Conservation (phyloP, 2,797 vertebrate genomes). For the Erethizon dorsatum region DNA sequence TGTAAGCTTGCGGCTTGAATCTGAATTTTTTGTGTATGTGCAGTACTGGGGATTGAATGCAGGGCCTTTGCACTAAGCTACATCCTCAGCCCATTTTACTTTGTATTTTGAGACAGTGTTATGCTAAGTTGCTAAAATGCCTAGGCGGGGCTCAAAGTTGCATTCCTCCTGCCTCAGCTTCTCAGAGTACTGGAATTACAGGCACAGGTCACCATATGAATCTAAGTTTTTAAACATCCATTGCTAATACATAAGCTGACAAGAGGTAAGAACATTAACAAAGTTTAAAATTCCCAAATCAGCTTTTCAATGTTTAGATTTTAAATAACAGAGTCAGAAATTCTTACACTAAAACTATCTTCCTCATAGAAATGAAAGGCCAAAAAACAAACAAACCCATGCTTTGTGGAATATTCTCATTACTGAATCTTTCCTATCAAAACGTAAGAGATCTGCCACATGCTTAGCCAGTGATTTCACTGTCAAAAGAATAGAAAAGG, state of each 20-base stretch:
- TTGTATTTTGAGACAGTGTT: neutral
- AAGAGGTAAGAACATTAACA: neutral
- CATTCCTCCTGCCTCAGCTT: neutral
- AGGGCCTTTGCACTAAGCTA: neutral
- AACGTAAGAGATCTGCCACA: neutral
- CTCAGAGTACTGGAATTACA: neutral
- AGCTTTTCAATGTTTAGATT: constrained; percentile 34
- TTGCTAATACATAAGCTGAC: neutral
- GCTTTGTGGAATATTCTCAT: neutral
- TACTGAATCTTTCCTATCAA: neutral
- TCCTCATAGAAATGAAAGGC: neutral
- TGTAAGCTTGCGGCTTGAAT: neutral
- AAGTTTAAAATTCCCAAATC: constrained; percentile 42
- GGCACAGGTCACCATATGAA: neutral
- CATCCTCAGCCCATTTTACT: neutral
- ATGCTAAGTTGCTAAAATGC: neutral
- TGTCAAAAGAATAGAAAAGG: constrained; percentile 89
- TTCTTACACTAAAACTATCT: neutral
- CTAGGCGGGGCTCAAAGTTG: neutral
- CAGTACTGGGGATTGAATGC: neutral
- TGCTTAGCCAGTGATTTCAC: neutral
- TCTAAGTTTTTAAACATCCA: neutral
- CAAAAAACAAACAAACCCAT: constrained; percentile 16
- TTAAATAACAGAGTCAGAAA: constrained; percentile 59
- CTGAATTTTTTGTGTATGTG: neutral